These are phyloP conservation scores for Campoplex nolae DNA, from an alignment of 2,888 invertebrate species.

Conservation along the genomic window DNA sequence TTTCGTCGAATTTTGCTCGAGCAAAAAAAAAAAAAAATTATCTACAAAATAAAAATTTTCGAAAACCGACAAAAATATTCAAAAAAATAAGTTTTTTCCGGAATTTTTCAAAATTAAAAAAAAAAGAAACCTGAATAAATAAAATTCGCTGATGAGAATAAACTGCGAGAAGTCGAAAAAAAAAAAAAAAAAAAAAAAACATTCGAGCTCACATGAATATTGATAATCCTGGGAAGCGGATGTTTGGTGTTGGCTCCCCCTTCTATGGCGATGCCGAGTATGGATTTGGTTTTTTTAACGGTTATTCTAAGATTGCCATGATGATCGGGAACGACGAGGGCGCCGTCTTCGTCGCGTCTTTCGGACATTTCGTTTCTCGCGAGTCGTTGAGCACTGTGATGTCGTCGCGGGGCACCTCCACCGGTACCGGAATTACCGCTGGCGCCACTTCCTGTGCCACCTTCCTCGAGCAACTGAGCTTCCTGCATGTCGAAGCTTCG, in stretches of 20 bases:
- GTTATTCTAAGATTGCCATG: slow-evolving; percentile 95
- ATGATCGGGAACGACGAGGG: slow-evolving; percentile 92
- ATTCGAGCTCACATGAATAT: slow-evolving; percentile 93
- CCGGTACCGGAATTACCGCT: slow-evolving; percentile 74
- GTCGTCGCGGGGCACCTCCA: slow-evolving; percentile 81
- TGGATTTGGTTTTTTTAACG: slow-evolving; percentile 97
- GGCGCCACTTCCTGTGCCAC: slow-evolving; percentile 75
- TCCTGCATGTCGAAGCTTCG: slow-evolving; percentile 95
- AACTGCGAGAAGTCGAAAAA: neutral
- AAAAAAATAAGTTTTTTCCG: too few species aligned
- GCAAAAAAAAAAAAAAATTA: too few species aligned
- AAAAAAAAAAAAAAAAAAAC: neutral
- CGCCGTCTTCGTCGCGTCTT: slow-evolving; percentile 88
- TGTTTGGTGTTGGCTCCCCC: slow-evolving; percentile 98
- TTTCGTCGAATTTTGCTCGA: too few species aligned
- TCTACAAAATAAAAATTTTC: too few species aligned
- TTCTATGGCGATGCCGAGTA: slow-evolving; percentile 98
- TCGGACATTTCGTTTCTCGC: slow-evolving; percentile 79
- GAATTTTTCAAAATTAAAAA: neutral
- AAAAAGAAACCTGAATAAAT: too few species aligned
- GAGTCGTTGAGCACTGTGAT: slow-evolving; percentile 82
- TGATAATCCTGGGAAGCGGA: slow-evolving; percentile 97
- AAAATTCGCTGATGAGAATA: neutral
- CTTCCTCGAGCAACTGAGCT: slow-evolving; percentile 83
- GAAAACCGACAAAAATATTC: too few species aligned